Evolutionary conservation across 1,140 invertebrate genomes (phyloP).

Genomic region (Rhagoletis zephyria): DNA sequence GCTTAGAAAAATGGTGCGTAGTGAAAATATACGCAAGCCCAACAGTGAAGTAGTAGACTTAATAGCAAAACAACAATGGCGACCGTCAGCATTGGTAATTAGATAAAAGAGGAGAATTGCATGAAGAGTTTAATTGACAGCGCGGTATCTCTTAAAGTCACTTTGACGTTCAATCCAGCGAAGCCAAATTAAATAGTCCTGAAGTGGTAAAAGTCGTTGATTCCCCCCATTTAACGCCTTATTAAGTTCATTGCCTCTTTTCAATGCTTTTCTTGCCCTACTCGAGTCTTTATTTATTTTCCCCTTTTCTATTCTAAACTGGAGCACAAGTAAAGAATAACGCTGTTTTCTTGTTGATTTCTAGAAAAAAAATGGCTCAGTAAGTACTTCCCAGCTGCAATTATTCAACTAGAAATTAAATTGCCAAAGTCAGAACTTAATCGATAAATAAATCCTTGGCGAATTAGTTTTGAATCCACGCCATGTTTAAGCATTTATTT

Average conservation of each 20-base stretch:
- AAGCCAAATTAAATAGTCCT: neutral
- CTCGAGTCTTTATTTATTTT: neutral
- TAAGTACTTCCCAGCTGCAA: neutral
- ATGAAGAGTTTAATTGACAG: neutral
- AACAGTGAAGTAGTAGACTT: neutral
- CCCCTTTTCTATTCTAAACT: neutral
- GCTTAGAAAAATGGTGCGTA: slow-evolving; percentile 3
- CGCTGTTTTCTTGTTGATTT: neutral
- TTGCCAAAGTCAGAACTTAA: neutral
- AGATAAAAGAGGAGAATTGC: neutral
- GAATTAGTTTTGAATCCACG: slow-evolving; percentile 21
- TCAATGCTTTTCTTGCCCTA: neutral
- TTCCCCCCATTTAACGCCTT: neutral
- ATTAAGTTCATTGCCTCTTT: neutral
- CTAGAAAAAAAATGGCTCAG: neutral
- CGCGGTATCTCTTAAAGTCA: slow-evolving; percentile 14
- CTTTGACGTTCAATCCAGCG: neutral
- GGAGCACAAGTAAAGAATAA: neutral
- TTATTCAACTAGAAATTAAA: no score
- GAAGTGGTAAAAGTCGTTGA: slow-evolving; percentile 17
- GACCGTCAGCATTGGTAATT: neutral
- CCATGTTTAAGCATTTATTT: neutral
- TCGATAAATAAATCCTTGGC: neutral
- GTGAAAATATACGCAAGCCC: neutral
- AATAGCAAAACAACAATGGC: neutral